Percentiles rank a stretch among this genome's conserved stretches.
phyloP scores from a whole-genome alignment of 2,888 invertebrate species.

The Ophraella communa region DNA sequence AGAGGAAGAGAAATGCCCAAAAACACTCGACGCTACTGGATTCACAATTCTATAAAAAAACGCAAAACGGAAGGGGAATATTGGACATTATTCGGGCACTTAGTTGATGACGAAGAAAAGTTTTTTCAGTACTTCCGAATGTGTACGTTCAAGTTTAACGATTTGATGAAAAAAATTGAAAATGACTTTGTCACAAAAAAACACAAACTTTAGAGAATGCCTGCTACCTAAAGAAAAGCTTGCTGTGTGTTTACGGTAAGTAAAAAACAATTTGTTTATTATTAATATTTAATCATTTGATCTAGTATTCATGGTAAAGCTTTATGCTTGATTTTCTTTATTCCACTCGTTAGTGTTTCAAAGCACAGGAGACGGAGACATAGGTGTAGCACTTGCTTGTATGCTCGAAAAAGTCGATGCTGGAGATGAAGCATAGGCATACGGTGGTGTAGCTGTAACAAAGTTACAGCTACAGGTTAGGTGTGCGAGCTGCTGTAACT shows the following conservation, averaged over 20 bases:
- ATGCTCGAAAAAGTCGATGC: conserved; percentile 4
- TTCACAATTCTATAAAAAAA: conserved; percentile 22
- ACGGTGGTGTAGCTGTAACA: conserved; percentile 1
- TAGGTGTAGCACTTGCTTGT: conserved; percentile 16
- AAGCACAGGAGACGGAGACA: conserved; percentile 21
- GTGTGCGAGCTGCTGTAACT: conserved; percentile 23
- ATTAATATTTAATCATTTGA: not conserved
- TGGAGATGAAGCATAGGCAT: conserved; percentile 11
- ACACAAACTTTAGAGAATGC: conserved; percentile 25
- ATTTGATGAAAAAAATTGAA: conserved; percentile 20
- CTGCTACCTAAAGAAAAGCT: conserved; percentile 26
- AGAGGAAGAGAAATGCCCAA: conserved; percentile 16
- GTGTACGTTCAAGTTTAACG: conserved; percentile 18
- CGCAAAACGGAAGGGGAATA: conserved; percentile 20
- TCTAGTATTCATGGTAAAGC: not conserved
- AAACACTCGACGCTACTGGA: conserved; percentile 13
- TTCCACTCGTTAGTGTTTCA: conserved; percentile 11
- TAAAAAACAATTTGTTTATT: not conserved
- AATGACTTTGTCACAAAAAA: conserved; percentile 22
- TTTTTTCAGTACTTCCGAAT: conserved; percentile 19
- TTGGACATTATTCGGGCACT: conserved; percentile 16
- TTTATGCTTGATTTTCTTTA: not conserved
- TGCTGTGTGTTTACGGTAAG: conserved; percentile 29
- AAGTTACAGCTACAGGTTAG: too few relatives aligned
- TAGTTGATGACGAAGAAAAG: conserved; percentile 24